Evolutionary conservation across 2,797 vertebrate genomes (phyloP), one percentile per base, ranked within the genome.

Genomic region (Pogonophryne albipinna): DNA sequence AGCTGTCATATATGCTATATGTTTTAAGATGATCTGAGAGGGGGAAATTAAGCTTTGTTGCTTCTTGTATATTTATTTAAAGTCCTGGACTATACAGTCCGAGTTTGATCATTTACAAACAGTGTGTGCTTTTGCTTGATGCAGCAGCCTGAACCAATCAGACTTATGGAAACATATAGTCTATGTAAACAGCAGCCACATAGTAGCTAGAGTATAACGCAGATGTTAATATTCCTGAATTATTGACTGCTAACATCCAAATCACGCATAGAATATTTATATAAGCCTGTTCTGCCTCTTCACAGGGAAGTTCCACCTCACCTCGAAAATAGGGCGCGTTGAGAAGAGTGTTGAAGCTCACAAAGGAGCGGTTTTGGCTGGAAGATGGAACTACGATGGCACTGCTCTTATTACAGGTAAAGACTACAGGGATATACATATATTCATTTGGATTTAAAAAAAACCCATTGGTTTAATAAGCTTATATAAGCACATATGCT

Each of bases 331-430:
- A 0, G 98, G 98, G 61, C 96, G 97, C 80, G 94, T 99, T 20
- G 98, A 99, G 88, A 99, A 98, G 88, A 99, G 97, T 42, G 94
- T 99, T 2, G 98, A 99, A 69, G 97, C 97, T 2, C 98, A 99
- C 56, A 95, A 94, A 87, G 98, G 98, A 87, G 98, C 98, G 17
- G 97, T 99, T 63, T 94, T 99, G 68, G 96, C 97, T 55, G 97
- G 96, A 66, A 95, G 95, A 84, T 99, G 98, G 98, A 99, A 98
- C 93, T 95, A 96, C 1, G 98, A 99, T 66, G 98, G 98, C 47
- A 98, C 97, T 23, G 97, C 97, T 11, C 94, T 99, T 70, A 95
- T 97, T 82, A 99, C 98, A 94, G 98, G 98, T 99, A 80, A 90
- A 57, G 65, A 72, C 46, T 10, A 42, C 27, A 46, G 16, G 0